A percentile compares a stretch with the other conserved stretches of the same genome.
Conservation (phyloP, 2,888 invertebrate species). For the Siphlonurus alternatus region DNA sequence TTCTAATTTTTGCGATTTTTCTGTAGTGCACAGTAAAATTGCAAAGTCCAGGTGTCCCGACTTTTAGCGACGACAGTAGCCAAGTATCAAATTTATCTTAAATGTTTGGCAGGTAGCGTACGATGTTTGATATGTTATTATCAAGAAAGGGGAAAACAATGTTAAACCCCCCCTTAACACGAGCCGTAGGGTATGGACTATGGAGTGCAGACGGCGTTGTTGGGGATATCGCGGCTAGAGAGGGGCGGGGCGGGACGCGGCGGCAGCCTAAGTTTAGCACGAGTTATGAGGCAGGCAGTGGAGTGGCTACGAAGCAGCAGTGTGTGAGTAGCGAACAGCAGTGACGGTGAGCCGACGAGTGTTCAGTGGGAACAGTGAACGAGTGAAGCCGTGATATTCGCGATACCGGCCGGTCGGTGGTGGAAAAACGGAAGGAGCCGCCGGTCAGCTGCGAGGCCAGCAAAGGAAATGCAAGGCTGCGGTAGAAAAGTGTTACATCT, state of each 20-base stretch:
- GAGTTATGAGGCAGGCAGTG: neutral
- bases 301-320: neutral
- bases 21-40: no score
- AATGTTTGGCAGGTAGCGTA: no score
- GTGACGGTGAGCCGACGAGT: neutral
- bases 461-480: neutral
- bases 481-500: neutral
- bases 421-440: no score
- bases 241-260: neutral
- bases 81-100: no score
- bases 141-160: neutral
- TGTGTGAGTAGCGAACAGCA: neutral
- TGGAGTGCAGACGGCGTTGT: no score
- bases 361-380: neutral
- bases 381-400: no score
- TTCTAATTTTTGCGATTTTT: no score
- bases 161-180: neutral
- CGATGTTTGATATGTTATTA: neutral
- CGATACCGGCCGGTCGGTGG: no score
- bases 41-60: no score
- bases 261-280: slow-evolving; percentile 1
- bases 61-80: no score
- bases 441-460: no score
- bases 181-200: neutral
- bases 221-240: neutral